Conservation (phyloP, 2,888 invertebrate species). For the Parnassius smintheus region DNA sequence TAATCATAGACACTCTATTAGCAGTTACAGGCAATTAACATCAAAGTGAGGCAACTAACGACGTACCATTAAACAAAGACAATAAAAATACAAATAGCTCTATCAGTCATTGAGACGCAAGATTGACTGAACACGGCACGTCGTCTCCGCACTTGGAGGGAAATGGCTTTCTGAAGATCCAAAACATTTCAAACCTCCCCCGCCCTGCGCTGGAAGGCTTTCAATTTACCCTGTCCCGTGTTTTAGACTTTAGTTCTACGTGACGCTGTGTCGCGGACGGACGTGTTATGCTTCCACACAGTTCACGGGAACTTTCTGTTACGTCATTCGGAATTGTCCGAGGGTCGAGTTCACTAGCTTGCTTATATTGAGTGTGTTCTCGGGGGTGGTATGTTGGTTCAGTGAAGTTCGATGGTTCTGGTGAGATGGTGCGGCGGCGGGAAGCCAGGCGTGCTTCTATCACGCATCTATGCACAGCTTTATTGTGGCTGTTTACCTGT, state of each 20-base stretch:
- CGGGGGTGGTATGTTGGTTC: conserved; percentile 57
- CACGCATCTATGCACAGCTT: conserved; percentile 58
- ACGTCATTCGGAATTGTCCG: conserved; percentile 59
- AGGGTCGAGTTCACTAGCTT: conserved; percentile 54
- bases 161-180: conserved; percentile 65
- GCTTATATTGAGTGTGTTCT: conserved; percentile 45
- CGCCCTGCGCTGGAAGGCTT: conserved; percentile 44
- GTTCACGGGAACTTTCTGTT: conserved; percentile 55
- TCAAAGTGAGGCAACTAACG: conserved; percentile 52
- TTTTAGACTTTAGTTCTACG: conserved; percentile 53
- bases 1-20: conserved; percentile 1
- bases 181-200: conserved; percentile 69
- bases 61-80: conserved; percentile 62
- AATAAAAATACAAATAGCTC: conserved; percentile 66
- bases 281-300: conserved; percentile 35
- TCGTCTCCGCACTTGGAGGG: conserved; percentile 59
- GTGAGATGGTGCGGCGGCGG: conserved; percentile 69
- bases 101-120: conserved; percentile 53
- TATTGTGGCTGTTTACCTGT: conserved; percentile 69
- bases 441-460: conserved; percentile 57
- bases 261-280: conserved; percentile 50
- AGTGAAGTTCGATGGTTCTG: conserved; percentile 62
- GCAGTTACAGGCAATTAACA: conserved; percentile 47
- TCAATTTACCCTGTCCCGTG: conserved; percentile 26
- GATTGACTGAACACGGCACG: conserved; percentile 71